A percentile compares a stretch with the other conserved stretches of the same genome.
Evolutionary conservation across 2,113 vertebrate species (phyloP).

Genomic region (Mus musculus): DNA sequence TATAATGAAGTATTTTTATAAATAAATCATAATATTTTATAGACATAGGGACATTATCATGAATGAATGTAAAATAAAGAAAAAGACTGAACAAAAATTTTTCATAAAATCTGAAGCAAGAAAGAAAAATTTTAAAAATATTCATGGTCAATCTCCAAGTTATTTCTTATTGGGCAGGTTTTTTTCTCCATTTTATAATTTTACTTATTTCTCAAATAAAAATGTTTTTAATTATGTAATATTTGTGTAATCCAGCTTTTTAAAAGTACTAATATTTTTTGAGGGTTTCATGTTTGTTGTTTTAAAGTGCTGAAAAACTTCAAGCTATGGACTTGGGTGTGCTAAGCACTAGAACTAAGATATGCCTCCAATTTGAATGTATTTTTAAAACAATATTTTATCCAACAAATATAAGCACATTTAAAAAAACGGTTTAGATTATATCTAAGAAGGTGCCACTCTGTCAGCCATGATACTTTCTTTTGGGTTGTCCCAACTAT

Average conservation of each 20-base stretch:
- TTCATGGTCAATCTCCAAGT: neutral
- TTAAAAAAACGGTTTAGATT: neutral
- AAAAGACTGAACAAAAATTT: neutral
- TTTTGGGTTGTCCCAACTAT: neutral
- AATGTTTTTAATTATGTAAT: constrained; percentile 19
- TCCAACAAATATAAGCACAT: neutral
- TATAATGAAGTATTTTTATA: neutral
- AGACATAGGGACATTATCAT: neutral
- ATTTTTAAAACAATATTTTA: neutral
- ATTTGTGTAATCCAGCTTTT: neutral
- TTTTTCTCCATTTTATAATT: constrained; percentile 9
- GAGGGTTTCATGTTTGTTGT: neutral
- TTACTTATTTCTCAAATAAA: neutral
- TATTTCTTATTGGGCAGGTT: neutral
- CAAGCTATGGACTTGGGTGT: neutral
- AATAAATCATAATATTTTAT: neutral
- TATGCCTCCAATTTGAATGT: neutral
- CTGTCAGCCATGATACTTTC: neutral
- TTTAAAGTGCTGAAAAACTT: neutral
- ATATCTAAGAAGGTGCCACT: neutral
- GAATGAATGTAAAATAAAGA: neutral
- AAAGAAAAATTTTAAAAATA: neutral
- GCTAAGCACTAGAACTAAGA: neutral
- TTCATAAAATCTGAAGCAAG: neutral
- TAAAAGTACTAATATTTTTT: neutral